Conservation (phyloP, 2,113 vertebrate genomes). For the Carlito syrichta region DNA sequence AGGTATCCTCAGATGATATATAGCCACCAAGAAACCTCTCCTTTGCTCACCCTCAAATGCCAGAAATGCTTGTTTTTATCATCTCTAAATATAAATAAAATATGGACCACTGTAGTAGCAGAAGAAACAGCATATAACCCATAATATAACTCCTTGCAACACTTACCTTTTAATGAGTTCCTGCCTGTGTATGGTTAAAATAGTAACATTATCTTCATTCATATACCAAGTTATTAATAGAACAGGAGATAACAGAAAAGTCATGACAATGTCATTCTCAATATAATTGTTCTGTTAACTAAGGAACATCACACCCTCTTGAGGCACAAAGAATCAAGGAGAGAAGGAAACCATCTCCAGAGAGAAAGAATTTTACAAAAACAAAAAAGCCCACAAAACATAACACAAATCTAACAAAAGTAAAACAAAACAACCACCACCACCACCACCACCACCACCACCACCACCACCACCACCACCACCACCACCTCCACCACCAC, state of each 20-base stretch:
- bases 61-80: slow-evolving; percentile 4
- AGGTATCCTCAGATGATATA: background rate
- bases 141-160: background rate
- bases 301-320: background rate
- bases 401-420: slow-evolving; percentile 2
- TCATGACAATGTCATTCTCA: slow-evolving; percentile 41
- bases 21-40: background rate
- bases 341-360: slow-evolving; percentile 25
- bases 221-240: slow-evolving; percentile 13
- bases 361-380: slow-evolving; percentile 20
- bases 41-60: background rate
- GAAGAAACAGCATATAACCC: background rate
- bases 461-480: background rate
- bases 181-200: slow-evolving; percentile 48
- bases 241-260: slow-evolving; percentile 29
- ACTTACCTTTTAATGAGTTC: slow-evolving; percentile 60
- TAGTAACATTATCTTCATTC: slow-evolving; percentile 31
- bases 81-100: background rate
- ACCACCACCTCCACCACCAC: background rate
- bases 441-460: background rate
- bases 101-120: background rate
- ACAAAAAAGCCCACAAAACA: background rate
- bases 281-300: slow-evolving; percentile 8
- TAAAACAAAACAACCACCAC: background rate
- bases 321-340: background rate